These are phyloP conservation scores for Clepsis dumicolana DNA, from an alignment of 2,888 invertebrate genomes.

Conservation along the genomic window DNA sequence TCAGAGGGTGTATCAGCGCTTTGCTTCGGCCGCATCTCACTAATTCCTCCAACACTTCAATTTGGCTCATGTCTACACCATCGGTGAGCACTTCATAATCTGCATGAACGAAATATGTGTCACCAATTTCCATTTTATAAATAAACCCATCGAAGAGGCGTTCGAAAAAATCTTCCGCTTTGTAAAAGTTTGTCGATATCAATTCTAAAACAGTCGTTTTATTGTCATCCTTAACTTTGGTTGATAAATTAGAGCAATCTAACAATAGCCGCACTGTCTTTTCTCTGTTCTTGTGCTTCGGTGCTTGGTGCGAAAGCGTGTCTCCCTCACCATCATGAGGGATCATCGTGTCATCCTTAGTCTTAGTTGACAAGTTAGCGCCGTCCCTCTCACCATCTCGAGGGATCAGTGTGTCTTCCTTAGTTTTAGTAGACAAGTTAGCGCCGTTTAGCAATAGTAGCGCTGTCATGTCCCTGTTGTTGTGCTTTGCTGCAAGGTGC, in stretches of 20 bases:
- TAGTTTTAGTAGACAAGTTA: too few species aligned
- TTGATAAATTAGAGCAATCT: neutral
- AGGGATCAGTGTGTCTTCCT: too few species aligned
- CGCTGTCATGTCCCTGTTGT: neutral
- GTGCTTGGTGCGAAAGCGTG: neutral
- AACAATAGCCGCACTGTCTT: neutral
- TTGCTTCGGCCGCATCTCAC: slow-evolving; percentile 19
- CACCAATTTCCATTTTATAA: neutral
- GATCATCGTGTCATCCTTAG: too few species aligned
- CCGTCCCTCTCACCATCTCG: too few species aligned
- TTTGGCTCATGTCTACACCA: slow-evolving; percentile 7
- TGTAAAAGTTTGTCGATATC: slow-evolving; percentile 4
- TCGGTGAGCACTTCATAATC: slow-evolving; percentile 8
- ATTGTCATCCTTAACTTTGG: neutral
- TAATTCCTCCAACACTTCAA: slow-evolving; percentile 23
- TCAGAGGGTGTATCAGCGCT: slow-evolving; percentile 10
- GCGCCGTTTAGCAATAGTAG: neutral
- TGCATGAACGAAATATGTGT: neutral
- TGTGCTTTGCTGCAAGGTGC: neutral
- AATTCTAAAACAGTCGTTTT: slow-evolving; percentile 7
- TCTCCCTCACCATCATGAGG: too few species aligned
- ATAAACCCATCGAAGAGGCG: slow-evolving; percentile 2
- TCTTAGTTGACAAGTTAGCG: too few species aligned
- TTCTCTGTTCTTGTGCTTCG: neutral
- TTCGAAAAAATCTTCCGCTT: slow-evolving; percentile 5